phyloP scores from a whole-genome alignment of 2,113 vertebrate species.

The Bambusicola thoracicus region DNA sequence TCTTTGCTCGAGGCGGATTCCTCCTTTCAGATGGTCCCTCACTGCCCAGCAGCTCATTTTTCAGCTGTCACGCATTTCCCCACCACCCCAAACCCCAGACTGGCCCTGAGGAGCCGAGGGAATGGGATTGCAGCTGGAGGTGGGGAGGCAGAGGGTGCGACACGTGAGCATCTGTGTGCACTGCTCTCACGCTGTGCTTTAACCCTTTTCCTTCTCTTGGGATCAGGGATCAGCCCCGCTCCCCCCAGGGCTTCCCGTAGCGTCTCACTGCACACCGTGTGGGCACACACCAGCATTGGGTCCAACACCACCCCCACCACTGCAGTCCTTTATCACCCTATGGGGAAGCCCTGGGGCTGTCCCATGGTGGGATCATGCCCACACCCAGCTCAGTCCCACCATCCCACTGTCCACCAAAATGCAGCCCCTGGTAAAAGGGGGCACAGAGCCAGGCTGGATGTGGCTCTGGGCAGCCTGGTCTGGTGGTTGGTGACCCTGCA shows the following conservation, averaged over 20 bases:
- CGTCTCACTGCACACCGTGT: background rate
- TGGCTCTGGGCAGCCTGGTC: too few relatives aligned
- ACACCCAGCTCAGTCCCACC: background rate
- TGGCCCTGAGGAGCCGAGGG: background rate
- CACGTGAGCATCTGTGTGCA: background rate
- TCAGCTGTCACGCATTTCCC: conserved; percentile 37
- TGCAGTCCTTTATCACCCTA: background rate
- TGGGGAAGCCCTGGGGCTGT: fast-evolving
- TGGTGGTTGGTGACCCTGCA: too few relatives aligned
- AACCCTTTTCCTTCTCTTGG: conserved; percentile 17
- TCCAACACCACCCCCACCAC: background rate
- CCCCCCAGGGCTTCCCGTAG: background rate
- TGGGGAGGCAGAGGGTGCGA: conserved; percentile 5
- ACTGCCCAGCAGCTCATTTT: conserved; percentile 4
- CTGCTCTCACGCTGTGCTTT: background rate
- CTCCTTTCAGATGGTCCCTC: conserved; percentile 19
- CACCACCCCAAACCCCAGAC: background rate
- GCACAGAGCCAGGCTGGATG: background rate
- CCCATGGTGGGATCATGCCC: background rate
- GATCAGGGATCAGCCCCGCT: background rate
- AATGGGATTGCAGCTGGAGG: background rate
- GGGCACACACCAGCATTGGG: background rate
- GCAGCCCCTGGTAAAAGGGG: fast-evolving
- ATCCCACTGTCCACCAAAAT: background rate
- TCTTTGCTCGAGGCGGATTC: conserved; percentile 47